Conservation (phyloP, 2,797 vertebrate species). For the Gymnothorax reevesii region DNA sequence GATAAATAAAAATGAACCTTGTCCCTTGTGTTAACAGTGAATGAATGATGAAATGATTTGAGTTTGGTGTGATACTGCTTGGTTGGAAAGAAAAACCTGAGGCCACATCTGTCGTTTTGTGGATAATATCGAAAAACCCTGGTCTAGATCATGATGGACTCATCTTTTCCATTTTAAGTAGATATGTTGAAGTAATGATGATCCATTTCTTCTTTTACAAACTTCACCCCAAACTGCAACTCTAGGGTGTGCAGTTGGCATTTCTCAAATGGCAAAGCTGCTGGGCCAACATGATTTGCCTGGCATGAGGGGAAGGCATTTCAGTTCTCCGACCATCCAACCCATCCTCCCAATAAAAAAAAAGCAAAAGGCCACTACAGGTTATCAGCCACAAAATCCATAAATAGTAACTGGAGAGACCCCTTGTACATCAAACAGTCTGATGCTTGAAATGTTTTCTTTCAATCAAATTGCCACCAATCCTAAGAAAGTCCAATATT, state of each 20-base stretch:
- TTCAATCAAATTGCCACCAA: constrained; percentile 28
- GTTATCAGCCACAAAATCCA: not conserved
- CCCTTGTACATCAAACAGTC: not conserved
- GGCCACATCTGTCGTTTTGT: no score
- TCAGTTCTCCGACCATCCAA: constrained; percentile 23
- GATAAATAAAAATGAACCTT: no score
- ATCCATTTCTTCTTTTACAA: constrained; percentile 18
- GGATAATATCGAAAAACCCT: no score
- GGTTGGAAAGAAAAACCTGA: no score
- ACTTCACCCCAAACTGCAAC: constrained; percentile 31
- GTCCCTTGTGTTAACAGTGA: no score
- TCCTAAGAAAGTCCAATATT: constrained; percentile 9
- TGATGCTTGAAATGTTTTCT: constrained; percentile 23
- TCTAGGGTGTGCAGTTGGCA: constrained; percentile 38
- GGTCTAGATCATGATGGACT: no score
- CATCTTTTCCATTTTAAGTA: no score
- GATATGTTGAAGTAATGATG: not conserved
- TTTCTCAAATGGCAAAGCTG: constrained; percentile 38
- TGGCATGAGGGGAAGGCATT: constrained; percentile 26
- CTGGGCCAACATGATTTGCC: constrained; percentile 26
- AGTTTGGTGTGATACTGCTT: no score
- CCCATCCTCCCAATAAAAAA: constrained; percentile 18
- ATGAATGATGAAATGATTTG: no score
- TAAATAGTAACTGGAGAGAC: not conserved
- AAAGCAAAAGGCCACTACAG: constrained; percentile 20